Conservation (phyloP, 2,113 vertebrate species). For the Aix galericulata region DNA sequence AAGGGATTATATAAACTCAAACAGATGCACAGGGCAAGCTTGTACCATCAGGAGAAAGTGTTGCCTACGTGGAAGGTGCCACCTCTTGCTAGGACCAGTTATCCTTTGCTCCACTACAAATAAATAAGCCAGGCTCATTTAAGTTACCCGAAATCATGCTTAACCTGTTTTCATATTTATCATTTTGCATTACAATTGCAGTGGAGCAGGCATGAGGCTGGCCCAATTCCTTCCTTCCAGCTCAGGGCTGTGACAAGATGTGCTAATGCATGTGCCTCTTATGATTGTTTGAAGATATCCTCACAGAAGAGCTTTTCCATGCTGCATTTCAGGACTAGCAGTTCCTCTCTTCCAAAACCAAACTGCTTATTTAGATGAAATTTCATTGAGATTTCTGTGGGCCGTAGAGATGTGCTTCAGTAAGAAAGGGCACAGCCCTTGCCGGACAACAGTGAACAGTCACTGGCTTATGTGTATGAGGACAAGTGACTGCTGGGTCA, state of each 20-base stretch:
- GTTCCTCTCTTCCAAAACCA: background rate
- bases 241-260: background rate
- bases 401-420: background rate
- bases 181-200: background rate
- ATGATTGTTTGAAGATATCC: background rate
- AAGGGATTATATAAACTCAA: background rate
- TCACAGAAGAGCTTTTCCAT: background rate
- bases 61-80: background rate
- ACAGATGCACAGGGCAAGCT: background rate
- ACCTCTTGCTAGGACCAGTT: background rate
- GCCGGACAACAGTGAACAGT: background rate
- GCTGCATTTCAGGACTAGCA: background rate
- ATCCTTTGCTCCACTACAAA: background rate
- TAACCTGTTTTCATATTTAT: background rate
- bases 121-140: background rate
- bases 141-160: background rate
- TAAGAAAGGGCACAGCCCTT: background rate
- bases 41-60: background rate
- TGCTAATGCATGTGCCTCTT: background rate
- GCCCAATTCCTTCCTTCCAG: background rate
- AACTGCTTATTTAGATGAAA: constrained; percentile 18
- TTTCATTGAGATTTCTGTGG: constrained; percentile 19
- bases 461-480: background rate
- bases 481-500: constrained; percentile 47
- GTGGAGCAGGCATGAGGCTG: background rate